These are phyloP conservation scores for Sterna hirundo DNA, from an alignment of 2,113 vertebrate genomes.

Conservation along the genomic window DNA sequence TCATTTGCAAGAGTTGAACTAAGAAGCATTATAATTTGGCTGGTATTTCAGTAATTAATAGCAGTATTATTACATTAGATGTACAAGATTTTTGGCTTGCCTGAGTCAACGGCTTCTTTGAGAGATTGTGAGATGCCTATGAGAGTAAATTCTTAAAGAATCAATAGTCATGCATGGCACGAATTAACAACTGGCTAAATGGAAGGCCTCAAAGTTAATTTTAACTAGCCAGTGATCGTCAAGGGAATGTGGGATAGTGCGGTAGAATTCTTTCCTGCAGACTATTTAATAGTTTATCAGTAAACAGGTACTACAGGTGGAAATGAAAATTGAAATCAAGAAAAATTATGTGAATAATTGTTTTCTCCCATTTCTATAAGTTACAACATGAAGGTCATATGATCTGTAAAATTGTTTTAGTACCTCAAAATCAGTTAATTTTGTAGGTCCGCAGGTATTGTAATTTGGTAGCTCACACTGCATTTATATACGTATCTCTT, in stretches of 20 bases:
- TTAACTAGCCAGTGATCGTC: not conserved
- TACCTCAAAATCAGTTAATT: not conserved
- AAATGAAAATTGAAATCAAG: not conserved
- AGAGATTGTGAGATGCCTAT: not conserved
- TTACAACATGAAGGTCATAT: not conserved
- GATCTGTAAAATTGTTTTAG: not conserved
- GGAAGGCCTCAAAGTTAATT: not conserved
- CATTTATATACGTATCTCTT: fast-evolving
- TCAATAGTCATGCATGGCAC: not conserved
- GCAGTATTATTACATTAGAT: not conserved
- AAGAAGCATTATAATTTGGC: not conserved
- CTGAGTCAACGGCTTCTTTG: not conserved
- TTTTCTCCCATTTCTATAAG: not conserved
- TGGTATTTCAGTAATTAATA: conserved; percentile 31
- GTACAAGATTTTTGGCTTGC: not conserved
- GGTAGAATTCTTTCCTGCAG: not conserved
- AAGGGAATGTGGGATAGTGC: not conserved
- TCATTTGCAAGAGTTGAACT: not conserved
- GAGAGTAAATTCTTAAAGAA: not conserved
- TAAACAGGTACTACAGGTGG: not conserved
- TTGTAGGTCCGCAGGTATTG: not conserved
- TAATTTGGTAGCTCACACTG: not conserved
- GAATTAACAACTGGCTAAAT: not conserved
- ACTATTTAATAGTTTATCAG: not conserved
- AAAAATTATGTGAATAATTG: not conserved